Evolutionary conservation across 2,113 vertebrate genomes (phyloP), one percentile per base, ranked within the genome.

Genomic region (Eulacestoma nigropectus): DNA sequence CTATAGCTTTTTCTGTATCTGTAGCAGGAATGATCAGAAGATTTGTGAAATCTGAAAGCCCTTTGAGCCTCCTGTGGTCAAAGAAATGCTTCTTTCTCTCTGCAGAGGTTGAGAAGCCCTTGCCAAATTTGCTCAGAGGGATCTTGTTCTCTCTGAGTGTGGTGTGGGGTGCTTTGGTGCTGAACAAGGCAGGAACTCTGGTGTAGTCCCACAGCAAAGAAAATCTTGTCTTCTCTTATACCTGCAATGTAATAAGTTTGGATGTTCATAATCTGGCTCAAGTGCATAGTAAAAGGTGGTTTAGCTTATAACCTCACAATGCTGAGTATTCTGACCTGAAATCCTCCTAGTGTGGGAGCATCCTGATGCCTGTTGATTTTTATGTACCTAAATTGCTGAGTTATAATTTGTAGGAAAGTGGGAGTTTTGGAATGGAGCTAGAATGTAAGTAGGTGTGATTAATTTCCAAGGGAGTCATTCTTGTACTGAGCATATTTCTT

Each of bases 221-320:
- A 63, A 50, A 21, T 41, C 15, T 84, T 10, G 1, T 53, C 69
- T 20, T 75, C 16, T 42, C 21, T 60, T 68, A 23, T 44, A 64
- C 35, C 5, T 56, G 56, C 0, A 0, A 23, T 5, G 6, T 44
- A 67, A 39, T 41, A 62, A 27, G 1, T 59, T 46, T 59, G 26
- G 17, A 14, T 63, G 12, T n/a, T 90, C 8, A 18, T 50, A n/a
- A 68, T 41, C 29, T 76, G 35, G 4, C 19, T 75, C 56, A 75
- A 63, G 25, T 16, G 16, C 16, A 6, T 13, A 41, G 7, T 47
- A 39, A 50, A 75, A 63, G 2, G 33, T 53, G 22, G 2, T 46
- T 74, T 78, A 59, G 1, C 3, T 82, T 62, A 56, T 42, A 68
- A 60, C 20, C 2, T 1, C 26, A 44, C 16, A 25, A 6, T n/a